These are phyloP conservation scores for cat (Felis catus) DNA, from an alignment of 2,113 vertebrate species.

Conservation along the genomic window F.catus_Fca126_mat1.0 CM031412.1:188862501-188863000, in stretches of 20 bases:
- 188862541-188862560: not conserved
- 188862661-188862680: not conserved
- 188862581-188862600: not conserved
- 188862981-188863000: not conserved
- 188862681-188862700: not conserved
- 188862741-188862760: not conserved
- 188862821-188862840: not conserved
- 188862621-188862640: no score
- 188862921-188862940: not conserved
- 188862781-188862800: not conserved
- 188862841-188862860: not conserved
- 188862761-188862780: not conserved
- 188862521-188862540: not conserved
- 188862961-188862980: not conserved
- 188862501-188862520: not conserved
- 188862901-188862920: not conserved
- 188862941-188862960: not conserved
- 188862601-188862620: fast-evolving
- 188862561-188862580: not conserved
- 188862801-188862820: not conserved
- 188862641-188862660: fast-evolving
- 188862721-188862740: not conserved
- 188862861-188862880: not conserved
- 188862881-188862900: no score
- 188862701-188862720: not conserved